Evolutionary conservation across 1,140 invertebrate genomes (phyloP), one percentile per base, ranked within the genome.

Genomic region (Sipha flava): DNA sequence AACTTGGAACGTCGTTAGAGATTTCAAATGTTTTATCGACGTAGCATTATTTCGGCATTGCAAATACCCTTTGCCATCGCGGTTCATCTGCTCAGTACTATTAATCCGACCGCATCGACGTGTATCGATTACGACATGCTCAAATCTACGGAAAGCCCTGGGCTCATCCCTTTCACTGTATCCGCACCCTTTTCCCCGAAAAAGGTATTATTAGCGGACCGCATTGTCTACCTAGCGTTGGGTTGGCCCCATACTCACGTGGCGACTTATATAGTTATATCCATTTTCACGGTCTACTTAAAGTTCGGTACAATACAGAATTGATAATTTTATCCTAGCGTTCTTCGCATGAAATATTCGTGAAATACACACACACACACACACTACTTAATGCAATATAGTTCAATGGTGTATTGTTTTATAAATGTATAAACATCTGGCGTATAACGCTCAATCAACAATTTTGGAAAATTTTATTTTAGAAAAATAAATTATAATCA

Each of bases 121-220:
- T 29, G 31, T 77, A 77, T 77, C 72, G 72, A 43, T 77, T 57
- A 40, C 49, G 72, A 77, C 72, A 14, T 57, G 72, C 21, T 37
- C 52, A 77, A 40, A 77, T 57, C 72, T 34, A 77, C 49, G 72
- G 72, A 77, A 77, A 77, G 49, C 52, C 47, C 16, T 0, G 18
- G 68, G 43, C 29, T 73, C 40, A 43, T 68, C 37, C 66, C 66
- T 68, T 68, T 45, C 40, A 45, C 40, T 29, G 9, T 10, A 23
- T 66, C 21, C 37, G 12, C 40, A 45, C 66, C 66, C 66, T 47
- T 45, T 29, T 45, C 23, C 66, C 16, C 23, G 23, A 68, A 45
- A n/a, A 45, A 18, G 40, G 40, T 45, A 29, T 68, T 68, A 68
- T 68, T 68, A 43, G 64, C 37, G 12, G 14, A 45, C 23, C 23